Base-by-base conservation (phyloP, 2,888 invertebrate species). In the Coremacera marginata region DNA sequence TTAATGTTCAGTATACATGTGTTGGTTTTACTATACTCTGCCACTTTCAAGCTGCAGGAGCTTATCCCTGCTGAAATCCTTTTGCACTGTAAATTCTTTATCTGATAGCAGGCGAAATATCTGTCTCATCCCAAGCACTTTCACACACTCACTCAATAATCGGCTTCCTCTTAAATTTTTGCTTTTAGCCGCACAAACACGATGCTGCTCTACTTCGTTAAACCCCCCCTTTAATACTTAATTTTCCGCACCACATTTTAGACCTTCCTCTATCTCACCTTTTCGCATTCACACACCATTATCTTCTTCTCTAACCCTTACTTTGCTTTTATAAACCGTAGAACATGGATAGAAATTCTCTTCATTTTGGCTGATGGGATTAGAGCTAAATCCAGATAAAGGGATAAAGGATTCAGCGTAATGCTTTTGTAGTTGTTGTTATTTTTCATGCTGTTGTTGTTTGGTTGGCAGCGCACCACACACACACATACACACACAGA, bases 301-400 rank as follows among this genome's bases (percentile, higher is more conserved):
- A 51, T 27, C 11, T 44, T 27, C 68, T 51, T 5, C 62, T 49
- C 49, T 62, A 27, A 14, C 44, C n/a, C 72, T 19, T 31, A 65
- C 65, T 34, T 44, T 52, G 55, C 34, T 31, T 25, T 34, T 34
- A 34, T 65, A 19, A 27, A 16, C 52, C n/a, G n/a, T n/a, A 16
- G 31, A 44, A 27, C 52, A 52, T 22, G 67, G 27, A 80, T 84
- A 83, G 84, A 84, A 86, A 85, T 85, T 84, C 84, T 85, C 84
- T 86, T 87, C 86, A 86, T 86, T 86, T 86, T 84, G 86, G 83
- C 87, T 89, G 89, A 89, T 89, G 89, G 85, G 89, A 89, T 89
- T 89, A 89, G 84, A 85, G 83, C 83, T 84, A 89, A 89, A 89
- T 89, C 89, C 89, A 89, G 88, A 89, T 89, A 89, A 89, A 88